Conservation (phyloP, 1,140 invertebrate species). For the Cydia fagiglandana region DNA sequence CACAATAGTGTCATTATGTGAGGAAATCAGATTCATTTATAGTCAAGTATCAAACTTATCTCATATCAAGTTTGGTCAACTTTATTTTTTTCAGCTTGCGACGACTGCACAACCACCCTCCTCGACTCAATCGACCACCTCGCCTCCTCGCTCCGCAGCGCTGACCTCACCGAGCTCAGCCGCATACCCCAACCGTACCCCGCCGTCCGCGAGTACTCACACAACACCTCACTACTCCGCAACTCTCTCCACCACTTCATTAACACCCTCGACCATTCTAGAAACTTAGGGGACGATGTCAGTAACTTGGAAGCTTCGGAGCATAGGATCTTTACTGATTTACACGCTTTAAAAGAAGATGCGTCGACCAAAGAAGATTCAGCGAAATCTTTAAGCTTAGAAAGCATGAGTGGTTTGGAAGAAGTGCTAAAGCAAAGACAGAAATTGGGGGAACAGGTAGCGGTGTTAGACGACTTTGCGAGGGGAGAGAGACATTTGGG, state of each 20-base stretch:
- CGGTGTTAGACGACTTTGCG: constrained; percentile 78
- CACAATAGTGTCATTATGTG: no score
- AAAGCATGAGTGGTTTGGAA: constrained; percentile 69
- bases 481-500: constrained; percentile 80
- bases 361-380: constrained; percentile 53
- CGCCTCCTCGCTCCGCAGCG: constrained; percentile 76
- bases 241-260: constrained; percentile 42
- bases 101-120: constrained; percentile 93
- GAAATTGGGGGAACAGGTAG: constrained; percentile 61
- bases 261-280: constrained; percentile 44
- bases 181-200: constrained; percentile 88
- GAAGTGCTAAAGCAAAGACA: constrained; percentile 58
- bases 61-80: constrained; percentile 22
- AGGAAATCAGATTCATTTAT: no score
- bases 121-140: constrained; percentile 86
- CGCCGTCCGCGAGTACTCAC: constrained; percentile 76
- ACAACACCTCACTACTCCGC: constrained; percentile 55
- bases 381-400: constrained; percentile 58
- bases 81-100: constrained; percentile 87
- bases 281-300: constrained; percentile 23
- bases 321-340: constrained; percentile 57
- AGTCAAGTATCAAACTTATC: neutral
- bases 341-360: constrained; percentile 54
- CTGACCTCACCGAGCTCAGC: constrained; percentile 81
- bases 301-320: constrained; percentile 49